Conservation (phyloP, 1,140 invertebrate genomes). For the Eriosoma lanigerum region DNA sequence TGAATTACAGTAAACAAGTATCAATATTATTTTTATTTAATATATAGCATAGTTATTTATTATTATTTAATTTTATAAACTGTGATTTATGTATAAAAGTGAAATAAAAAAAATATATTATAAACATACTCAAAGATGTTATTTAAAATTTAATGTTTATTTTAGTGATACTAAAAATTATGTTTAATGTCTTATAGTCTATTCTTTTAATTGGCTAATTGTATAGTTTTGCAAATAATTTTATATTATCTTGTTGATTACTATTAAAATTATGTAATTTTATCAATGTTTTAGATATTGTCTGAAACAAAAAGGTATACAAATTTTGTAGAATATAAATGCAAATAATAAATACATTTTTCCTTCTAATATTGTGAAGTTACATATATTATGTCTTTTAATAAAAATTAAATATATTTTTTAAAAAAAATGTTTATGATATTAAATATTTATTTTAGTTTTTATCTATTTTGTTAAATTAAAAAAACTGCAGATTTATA, state of each 20-base stretch:
- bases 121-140: no score
- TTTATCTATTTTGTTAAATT: neutral
- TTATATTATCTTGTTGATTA: neutral
- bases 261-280: neutral
- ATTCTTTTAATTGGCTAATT: neutral
- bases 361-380: no score
- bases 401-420: no score
- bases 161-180: neutral
- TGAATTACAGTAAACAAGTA: neutral
- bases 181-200: neutral
- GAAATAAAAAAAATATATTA: no score
- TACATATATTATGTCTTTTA: no score
- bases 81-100: neutral
- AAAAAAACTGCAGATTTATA: neutral
- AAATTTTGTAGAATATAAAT: neutral
- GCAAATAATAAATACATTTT: no score
- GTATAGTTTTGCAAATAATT: neutral
- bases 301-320: neutral
- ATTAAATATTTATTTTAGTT: no score
- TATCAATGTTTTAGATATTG: neutral
- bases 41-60: neutral
- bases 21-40: neutral
- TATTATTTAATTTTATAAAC: neutral
- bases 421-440: no score
- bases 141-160: neutral